These are phyloP conservation scores for Zosterops lateralis DNA, from an alignment of 2,113 vertebrate species.

Conservation along the genomic window DNA sequence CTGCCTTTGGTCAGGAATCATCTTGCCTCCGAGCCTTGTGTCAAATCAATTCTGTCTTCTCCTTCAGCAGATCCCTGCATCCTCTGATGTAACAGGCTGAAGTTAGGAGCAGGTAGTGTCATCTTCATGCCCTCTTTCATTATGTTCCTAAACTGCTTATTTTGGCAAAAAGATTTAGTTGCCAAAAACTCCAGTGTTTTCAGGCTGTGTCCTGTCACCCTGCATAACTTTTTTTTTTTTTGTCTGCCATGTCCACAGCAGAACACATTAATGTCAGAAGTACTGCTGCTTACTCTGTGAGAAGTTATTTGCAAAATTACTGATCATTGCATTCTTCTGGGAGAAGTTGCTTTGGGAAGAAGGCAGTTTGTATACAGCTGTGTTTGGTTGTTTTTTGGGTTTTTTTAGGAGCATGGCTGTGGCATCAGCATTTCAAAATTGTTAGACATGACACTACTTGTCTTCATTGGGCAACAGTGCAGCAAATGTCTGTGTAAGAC, in stretches of 20 bases:
- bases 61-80: neutral
- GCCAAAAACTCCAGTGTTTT: neutral
- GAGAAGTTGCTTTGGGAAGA: neutral
- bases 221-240: neutral
- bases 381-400: neutral
- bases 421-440: neutral
- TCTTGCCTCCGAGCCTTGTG: neutral
- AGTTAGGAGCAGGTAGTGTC: neutral
- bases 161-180: neutral
- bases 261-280: neutral
- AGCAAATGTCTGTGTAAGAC: neutral
- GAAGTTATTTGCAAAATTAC: neutral
- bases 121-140: neutral
- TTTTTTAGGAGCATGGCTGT: neutral
- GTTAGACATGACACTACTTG: neutral
- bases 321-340: neutral
- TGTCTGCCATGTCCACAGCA: neutral
- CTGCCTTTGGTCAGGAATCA: neutral
- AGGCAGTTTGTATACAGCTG: neutral
- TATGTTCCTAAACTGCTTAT: neutral
- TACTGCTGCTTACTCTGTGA: neutral
- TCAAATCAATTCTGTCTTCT: neutral
- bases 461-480: neutral
- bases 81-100: neutral
- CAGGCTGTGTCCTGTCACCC: neutral